Base-by-base conservation (phyloP, 2,888 invertebrate genomes). In the Entomobrya proxima region DNA sequence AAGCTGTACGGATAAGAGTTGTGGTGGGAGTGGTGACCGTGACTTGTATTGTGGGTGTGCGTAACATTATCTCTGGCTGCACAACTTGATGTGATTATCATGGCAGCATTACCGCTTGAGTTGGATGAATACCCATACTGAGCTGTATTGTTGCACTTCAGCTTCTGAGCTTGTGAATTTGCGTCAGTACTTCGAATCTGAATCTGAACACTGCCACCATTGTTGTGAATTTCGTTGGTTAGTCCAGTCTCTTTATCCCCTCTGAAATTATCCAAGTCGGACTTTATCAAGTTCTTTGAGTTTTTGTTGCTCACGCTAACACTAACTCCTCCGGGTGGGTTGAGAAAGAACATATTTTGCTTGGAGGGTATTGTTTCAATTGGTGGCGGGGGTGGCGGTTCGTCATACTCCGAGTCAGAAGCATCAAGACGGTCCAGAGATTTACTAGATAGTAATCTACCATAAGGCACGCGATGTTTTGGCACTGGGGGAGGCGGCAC, bases 331-430 rank as follows among this genome's bases (percentile, higher is more conserved):
- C 75, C 79, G 9, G 76, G 75, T 24, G 79, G 79, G 69, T 77
- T 87, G 9, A 82, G 55, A 30, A 74, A 83, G 32, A 72, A 74
- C 78, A 72, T n/a, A 86, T 74, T 86, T 88, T 88, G 80, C 85
- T 89, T 77, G 96, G 96, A 95, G 0, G 97, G 97, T 90, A 97
- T 97, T 0, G 97, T 97, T 93, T 97, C 97, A 91, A 97, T 96
- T 13, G 97, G 97, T 47, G 97, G 97, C 76, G 97, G 97, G 92
- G 96, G 96, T 77, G 97, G 97, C 92, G 96, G 95, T 5, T 91
- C 84, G 61, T 88, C 94, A 91, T 80, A 81, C 9, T 80, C 78
- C 5, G 81, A 72, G 47, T 77, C 84, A 47, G 85, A 83, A 52
- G 76, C 74, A 87, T 89, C 92, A 93, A 93, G 87, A 37, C 78